phyloP scores from a whole-genome alignment of 2,113 vertebrate species.

The Thryonomys swinderianus region DNA sequence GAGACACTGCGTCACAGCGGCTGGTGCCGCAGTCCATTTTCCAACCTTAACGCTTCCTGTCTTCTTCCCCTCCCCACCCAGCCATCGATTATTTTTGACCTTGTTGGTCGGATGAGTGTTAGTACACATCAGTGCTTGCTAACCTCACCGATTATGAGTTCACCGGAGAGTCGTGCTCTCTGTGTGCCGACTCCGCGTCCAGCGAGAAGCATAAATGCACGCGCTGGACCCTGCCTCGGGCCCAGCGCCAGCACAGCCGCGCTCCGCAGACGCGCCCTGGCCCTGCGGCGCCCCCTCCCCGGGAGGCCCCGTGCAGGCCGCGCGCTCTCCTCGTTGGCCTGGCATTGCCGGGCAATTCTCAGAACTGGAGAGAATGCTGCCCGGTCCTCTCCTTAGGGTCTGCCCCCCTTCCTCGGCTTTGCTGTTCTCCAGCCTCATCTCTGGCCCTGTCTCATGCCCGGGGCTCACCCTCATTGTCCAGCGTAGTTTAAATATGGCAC shows the following conservation, averaged over 20 bases:
- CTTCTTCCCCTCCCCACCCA: too few species aligned
- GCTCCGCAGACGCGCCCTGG: too few species aligned
- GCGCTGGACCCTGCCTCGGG: not conserved
- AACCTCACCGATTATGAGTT: not conserved
- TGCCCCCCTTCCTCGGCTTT: not conserved
- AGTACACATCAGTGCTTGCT: not conserved
- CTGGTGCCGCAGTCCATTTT: not conserved
- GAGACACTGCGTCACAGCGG: not conserved
- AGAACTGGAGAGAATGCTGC: not conserved
- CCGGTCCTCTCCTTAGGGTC: not conserved
- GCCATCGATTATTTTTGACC: not conserved
- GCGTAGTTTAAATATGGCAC: not conserved
- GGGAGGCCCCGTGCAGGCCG: not conserved
- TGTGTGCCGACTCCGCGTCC: not conserved
- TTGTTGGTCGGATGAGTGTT: not conserved
- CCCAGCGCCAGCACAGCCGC: too few species aligned
- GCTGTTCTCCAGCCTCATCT: not conserved
- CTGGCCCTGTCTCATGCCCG: not conserved
- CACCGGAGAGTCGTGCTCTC: not conserved
- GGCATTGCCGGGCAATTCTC: not conserved
- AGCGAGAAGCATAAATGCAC: not conserved
- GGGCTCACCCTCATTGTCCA: fast-evolving
- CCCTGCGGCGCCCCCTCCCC: not conserved
- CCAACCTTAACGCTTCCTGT: not conserved
- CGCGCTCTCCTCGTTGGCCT: not conserved